Evolutionary conservation across 2,113 vertebrate genomes (phyloP).

Genomic region (Alosa alosa): DNA sequence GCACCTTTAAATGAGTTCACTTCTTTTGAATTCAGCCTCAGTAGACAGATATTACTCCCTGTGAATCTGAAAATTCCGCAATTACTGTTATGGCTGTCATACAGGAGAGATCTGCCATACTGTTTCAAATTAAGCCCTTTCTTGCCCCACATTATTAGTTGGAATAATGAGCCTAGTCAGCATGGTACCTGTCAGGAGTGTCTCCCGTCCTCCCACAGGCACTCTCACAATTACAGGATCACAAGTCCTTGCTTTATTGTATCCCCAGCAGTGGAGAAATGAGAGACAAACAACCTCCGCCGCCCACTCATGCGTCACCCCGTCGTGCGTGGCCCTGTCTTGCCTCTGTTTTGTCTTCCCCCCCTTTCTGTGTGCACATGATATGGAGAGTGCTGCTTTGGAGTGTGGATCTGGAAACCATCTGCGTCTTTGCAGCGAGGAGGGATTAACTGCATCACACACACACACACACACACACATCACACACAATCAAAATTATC

Average conservation of each 20-base stretch:
- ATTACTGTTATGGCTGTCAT: background rate
- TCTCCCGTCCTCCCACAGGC: background rate
- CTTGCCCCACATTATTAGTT: background rate
- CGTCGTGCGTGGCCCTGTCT: too few species aligned
- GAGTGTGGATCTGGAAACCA: background rate
- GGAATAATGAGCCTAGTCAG: conserved; percentile 26
- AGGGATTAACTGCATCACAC: background rate
- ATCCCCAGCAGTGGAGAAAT: conserved; percentile 13
- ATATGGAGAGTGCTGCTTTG: background rate
- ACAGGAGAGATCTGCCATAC: too few species aligned
- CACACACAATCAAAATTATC: background rate
- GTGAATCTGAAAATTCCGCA: background rate
- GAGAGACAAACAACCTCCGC: conserved; percentile 1
- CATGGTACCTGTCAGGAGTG: conserved; percentile 3
- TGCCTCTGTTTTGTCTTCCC: background rate
- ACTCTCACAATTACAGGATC: background rate
- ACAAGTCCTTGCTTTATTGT: conserved; percentile 10
- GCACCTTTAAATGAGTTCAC: background rate
- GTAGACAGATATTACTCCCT: background rate
- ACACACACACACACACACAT: too few species aligned
- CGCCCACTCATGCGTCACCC: background rate
- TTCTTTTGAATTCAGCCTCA: background rate
- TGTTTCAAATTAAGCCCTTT: background rate
- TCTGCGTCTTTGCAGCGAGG: background rate
- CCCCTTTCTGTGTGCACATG: too few species aligned